These are phyloP conservation scores for Pandemis corylana DNA, from an alignment of 2,888 invertebrate species.

Conservation along the genomic window DNA sequence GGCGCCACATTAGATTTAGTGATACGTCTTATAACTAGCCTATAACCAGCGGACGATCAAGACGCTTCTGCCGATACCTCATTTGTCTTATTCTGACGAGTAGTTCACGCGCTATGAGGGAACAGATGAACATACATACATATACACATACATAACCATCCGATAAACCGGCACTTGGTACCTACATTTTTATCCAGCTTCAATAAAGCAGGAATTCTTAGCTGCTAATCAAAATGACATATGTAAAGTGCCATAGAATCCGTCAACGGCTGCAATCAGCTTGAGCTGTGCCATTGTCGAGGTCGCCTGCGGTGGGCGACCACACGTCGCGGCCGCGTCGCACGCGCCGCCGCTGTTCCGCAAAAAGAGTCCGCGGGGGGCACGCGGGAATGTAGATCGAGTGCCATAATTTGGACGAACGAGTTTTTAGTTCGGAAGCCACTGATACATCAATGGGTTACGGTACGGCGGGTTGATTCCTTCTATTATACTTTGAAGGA, in stretches of 20 bases:
- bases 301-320: constrained; percentile 38
- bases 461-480: not conserved
- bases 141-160: no score
- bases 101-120: no score
- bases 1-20: no score
- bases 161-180: no score
- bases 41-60: no score
- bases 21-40: no score
- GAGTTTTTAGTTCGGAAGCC: constrained; percentile 21
- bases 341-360: constrained; percentile 36
- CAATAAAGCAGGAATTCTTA: no score
- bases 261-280: not conserved
- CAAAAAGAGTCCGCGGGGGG: constrained; percentile 42
- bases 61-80: no score
- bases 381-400: constrained; percentile 40
- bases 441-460: constrained; percentile 1
- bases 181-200: no score
- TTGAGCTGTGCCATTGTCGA: constrained; percentile 25
- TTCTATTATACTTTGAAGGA: constrained; percentile 1
- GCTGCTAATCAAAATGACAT: not conserved
- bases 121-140: no score
- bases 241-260: not conserved
- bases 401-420: constrained; percentile 38
- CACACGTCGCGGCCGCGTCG: constrained; percentile 41
- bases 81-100: no score